These are phyloP conservation scores for Agrilus mali DNA, from an alignment of 2,888 invertebrate species.

Conservation along the genomic window DNA sequence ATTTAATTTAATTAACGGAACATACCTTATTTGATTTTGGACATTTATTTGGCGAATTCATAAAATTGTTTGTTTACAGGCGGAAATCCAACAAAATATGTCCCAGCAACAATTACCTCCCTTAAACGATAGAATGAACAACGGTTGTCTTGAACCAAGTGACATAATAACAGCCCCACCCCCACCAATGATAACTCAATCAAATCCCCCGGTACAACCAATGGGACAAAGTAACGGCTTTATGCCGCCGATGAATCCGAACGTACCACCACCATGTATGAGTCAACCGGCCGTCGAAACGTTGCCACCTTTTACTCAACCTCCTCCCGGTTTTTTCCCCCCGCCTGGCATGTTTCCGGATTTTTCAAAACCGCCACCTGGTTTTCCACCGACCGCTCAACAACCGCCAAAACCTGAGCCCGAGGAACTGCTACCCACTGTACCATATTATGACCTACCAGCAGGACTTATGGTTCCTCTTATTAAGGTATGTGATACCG, in stretches of 20 bases:
- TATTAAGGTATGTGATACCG: slow-evolving; percentile 51
- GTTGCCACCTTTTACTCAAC: slow-evolving; percentile 35
- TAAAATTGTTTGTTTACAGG: no score
- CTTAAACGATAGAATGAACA: slow-evolving; percentile 14
- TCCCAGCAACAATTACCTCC: slow-evolving; percentile 8
- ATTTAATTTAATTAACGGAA: no score
- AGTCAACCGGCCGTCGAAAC: slow-evolving; percentile 19
- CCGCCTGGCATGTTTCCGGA: slow-evolving; percentile 53
- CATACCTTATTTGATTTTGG: no score
- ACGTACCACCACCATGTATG: slow-evolving; percentile 30
- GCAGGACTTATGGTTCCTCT: slow-evolving; percentile 97
- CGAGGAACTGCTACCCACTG: slow-evolving; percentile 75
- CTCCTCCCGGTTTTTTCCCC: slow-evolving; percentile 44
- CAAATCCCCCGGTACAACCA: slow-evolving; percentile 17
- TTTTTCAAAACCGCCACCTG: slow-evolving; percentile 77
- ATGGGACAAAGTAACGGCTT: slow-evolving; percentile 11
- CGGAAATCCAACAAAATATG: slow-evolving; percentile 10
- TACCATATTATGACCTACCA: slow-evolving; percentile 93
- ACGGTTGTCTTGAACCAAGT: slow-evolving; percentile 1
- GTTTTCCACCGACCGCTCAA: slow-evolving; percentile 39
- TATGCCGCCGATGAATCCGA: slow-evolving; percentile 26
- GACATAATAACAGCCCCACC: slow-evolving; percentile 5
- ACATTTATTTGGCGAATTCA: slow-evolving; percentile 5
- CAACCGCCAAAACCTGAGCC: slow-evolving; percentile 42
- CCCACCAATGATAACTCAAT: slow-evolving; percentile 11